Evolutionary conservation across 1,140 invertebrate species (phyloP), one percentile per base, ranked within the genome.

Genomic region (Ephestia elutella): DNA sequence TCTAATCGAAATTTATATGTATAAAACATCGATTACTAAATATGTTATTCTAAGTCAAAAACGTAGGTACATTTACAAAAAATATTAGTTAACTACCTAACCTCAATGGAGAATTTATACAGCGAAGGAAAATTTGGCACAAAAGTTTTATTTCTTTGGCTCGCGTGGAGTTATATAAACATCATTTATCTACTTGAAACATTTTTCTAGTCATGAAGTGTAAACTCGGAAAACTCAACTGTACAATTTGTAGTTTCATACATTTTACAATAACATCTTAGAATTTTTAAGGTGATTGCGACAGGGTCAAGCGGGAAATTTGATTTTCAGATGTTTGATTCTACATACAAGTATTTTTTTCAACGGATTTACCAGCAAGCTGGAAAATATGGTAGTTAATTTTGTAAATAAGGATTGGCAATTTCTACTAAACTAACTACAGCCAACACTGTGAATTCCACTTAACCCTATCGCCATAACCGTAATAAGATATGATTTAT

Each of bases 1-100:
- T 54, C n/a, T 57, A 49, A 49, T 57, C 11, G 10, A 49, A 3
- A 30, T 55, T 54, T 57, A 49, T 30, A 20, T 25, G 28, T 59
- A 65, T 65, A 60, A 61, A 65, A 65, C 53, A 61, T 60, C 59
- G 35, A 65, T 49, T 28, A 18, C 50, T 53, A 53, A 50, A 21
- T 50, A 53, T 53, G 5, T 20, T 53, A 53, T 53, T n/a, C 50
- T 53, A 53, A 20, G 19, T 53, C 13, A 13, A 53, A 50, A 53
- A 53, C n/a, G 50, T 53, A 53, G 5, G 50, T 53, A 25, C n/a
- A n/a, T 32, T 32, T 21, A 25, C 49, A 20, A 50, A 11, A 50
- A 50, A 20, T 20, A 19, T 50, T 50, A 19, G 20, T 11, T 35
- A n/a, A 9, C 5, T 44, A 15, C 15, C 38, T 44, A n/a, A 44